phyloP scores from a whole-genome alignment of 2,113 vertebrate genomes.

The Cochlearius cochlearius region DNA sequence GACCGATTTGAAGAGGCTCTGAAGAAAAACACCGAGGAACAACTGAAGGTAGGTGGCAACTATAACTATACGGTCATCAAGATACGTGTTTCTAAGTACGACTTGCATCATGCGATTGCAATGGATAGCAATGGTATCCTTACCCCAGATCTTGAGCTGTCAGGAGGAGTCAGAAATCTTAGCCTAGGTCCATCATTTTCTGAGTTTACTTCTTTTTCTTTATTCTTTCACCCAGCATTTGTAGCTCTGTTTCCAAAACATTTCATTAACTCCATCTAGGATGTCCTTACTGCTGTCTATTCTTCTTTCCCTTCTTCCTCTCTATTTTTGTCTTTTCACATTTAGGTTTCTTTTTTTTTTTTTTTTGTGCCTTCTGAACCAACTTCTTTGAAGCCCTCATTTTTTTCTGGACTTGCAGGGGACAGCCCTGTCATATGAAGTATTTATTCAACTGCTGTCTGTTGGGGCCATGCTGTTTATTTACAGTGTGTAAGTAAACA shows the following conservation, averaged over 20 bases:
- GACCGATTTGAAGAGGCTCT: constrained; percentile 95
- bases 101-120: fast-evolving
- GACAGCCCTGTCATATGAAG: background rate
- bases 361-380: background rate
- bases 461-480: background rate
- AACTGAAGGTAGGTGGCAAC: constrained; percentile 84
- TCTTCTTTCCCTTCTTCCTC: background rate
- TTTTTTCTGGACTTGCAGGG: background rate
- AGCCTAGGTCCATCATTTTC: background rate
- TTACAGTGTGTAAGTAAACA: background rate
- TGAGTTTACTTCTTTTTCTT: background rate
- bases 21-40: constrained; percentile 90
- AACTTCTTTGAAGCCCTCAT: background rate
- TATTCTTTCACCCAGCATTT: background rate
- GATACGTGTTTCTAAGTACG: background rate
- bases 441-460: background rate
- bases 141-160: background rate
- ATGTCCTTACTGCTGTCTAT: background rate
- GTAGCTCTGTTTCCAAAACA: background rate
- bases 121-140: background rate
- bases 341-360: background rate
- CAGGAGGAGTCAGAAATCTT: background rate
- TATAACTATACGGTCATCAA: background rate
- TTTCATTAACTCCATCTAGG: background rate
- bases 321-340: background rate